Base-by-base conservation (phyloP, 2,113 vertebrate species). In the Stegastes partitus region DNA sequence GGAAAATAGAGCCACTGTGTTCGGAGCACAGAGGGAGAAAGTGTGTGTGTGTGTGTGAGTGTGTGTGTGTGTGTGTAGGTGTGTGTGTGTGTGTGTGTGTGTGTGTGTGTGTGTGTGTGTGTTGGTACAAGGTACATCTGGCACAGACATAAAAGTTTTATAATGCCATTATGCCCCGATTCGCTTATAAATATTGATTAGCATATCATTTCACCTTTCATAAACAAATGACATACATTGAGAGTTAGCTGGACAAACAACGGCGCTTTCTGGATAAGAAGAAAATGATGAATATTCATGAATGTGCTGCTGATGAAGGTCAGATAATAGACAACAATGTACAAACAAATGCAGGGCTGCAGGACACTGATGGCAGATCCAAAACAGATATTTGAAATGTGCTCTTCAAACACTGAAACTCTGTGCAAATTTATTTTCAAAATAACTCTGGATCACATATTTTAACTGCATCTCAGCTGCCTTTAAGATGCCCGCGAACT, bases 1-100 rank as follows among this genome's bases (percentile, higher is more conserved):
- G 37, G 72, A 84, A 81, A 85, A 87, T 28, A 70, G 66, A 25
- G 55, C 79, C 70, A 79, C 81, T 93, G 90, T 85, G 76, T 63
- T 51, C 45, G 70, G 61, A 83, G 76, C 21, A 59, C 49, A 73
- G 68, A n/a, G n/a, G n/a, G n/a, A n/a, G n/a, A n/a, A n/a, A 25
- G 55, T 16, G 28, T 23, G 16, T 12, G 12, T 22, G 45, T 6
- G 14, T 54, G 22, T 39, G 18, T 34, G 34, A 5, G 34, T 34
- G 34, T 34, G 34, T 34, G 34, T 34, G 34, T 34, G 34, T 34
- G 34, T 34, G 34, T 0, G 28, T 31, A 22, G 58, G 50, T 47
- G 71, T 55, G 37, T 10, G 37, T 34, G 53, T 49, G 63, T 28
- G 22, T 44, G 25, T 21, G 50, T n/a, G 22, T 67, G 44, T 47